Conservation (phyloP, 2,888 invertebrate genomes). For the Hipparchia semele region DNA sequence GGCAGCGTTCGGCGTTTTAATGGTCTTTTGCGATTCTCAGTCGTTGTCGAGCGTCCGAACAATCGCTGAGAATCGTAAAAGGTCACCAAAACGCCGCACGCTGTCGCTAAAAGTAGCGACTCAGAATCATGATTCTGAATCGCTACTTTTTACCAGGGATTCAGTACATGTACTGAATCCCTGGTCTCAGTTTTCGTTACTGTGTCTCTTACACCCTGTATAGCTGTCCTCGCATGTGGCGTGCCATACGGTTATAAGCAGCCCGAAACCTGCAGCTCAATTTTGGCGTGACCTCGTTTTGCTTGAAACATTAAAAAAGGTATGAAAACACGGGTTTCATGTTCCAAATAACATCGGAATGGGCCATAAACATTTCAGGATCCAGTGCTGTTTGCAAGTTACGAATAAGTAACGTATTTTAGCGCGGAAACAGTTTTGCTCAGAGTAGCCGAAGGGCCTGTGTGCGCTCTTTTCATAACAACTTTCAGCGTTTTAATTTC, state of each 20-base stretch:
- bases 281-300: conserved; percentile 28
- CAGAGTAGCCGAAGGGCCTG: conserved; percentile 29
- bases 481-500: conserved; percentile 56
- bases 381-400: conserved; percentile 22
- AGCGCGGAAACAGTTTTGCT: conserved; percentile 15
- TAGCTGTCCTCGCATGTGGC: conserved; percentile 10
- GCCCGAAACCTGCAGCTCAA: conserved; percentile 19
- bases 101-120: too few species aligned
- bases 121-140: too few species aligned
- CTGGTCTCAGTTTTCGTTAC: too few species aligned
- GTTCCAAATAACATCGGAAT: conserved; percentile 26
- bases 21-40: too few species aligned
- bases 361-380: conserved; percentile 26
- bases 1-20: too few species aligned
- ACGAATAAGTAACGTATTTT: conserved; percentile 26
- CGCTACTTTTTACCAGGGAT: too few species aligned
- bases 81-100: too few species aligned
- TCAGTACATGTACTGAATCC: too few species aligned
- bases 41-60: too few species aligned
- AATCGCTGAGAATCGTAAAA: too few species aligned
- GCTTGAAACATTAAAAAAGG: conserved; percentile 24
- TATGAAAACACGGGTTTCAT: conserved; percentile 28
- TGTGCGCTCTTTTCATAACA: conserved; percentile 49
- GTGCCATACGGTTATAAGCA: conserved; percentile 16
- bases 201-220: too few species aligned